Base-by-base conservation (phyloP, 2,888 invertebrate species). In the Laothoe populi region DNA sequence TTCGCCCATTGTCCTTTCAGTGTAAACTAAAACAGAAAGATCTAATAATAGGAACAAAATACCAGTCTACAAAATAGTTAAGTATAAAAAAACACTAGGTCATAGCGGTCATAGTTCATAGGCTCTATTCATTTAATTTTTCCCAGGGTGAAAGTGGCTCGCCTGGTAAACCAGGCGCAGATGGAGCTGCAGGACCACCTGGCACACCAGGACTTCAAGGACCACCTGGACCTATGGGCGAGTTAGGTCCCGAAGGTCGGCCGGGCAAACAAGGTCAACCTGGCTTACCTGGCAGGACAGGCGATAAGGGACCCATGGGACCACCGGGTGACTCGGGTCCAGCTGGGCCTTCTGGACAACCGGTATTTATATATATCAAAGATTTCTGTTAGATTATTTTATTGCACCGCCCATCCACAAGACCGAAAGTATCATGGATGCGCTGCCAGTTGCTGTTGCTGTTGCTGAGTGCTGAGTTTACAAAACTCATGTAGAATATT, bases 241-340 rank as follows among this genome's bases (percentile, higher is more conserved):
- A 93, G 65, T 88, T 89, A 13, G 95, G 95, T 0, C 93, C 93
- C 1, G 93, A 94, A 58, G 95, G 95, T 4, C 86, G 95, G 0
- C 84, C 95, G 0, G 96, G 96, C 5, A 96, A 96, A 80, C 88
- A 94, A 60, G 96, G 96, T 2, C 94, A 94, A 42, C 94, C 95
- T 0, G 97, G 96, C 53, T 94, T 96, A 66, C 80, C 95, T 2
- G 97, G 97, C 40, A 88, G 96, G 67, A 93, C 95, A 21, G 97
- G 97, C 23, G 96, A 97, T 76, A 97, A 96, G 77, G 96, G 96
- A 59, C 96, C 96, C 0, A 83, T 93, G 16, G 96, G 96, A 60
- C 86, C 93, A 60, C 84, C 94, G 5, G 97, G 97, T 3, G 85
- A 91, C 59, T 88, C 95, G 11, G 96, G 97, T 60, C 81, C 93